Evolutionary conservation across 2,113 vertebrate genomes (phyloP).

Genomic region (Polypterus bichir): DNA sequence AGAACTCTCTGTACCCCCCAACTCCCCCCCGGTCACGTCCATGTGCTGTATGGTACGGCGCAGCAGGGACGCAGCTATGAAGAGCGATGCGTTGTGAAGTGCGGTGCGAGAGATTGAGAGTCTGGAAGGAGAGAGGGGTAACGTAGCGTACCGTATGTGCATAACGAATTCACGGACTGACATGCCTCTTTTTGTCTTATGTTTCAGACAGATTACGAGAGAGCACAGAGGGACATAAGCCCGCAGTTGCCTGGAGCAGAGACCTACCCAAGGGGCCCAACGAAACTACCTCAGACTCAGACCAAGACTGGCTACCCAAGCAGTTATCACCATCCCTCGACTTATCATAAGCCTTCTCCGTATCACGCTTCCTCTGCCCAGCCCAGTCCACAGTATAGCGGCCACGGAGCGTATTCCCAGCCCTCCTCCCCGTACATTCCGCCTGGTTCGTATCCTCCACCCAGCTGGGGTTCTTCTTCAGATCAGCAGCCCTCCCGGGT

Average conservation of each 20-base stretch:
- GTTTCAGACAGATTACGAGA: slow-evolving; percentile 80
- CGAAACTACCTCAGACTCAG: slow-evolving; percentile 92
- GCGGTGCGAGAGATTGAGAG: no score
- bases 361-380: slow-evolving; percentile 73
- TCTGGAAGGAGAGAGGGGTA: no score
- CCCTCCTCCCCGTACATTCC: slow-evolving; percentile 81
- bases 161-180: no score
- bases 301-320: slow-evolving; percentile 72
- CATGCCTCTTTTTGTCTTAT: neutral
- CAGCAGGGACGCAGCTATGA: no score
- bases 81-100: no score
- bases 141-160: no score
- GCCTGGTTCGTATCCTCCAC: slow-evolving; percentile 76
- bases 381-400: slow-evolving; percentile 77
- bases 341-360: slow-evolving; percentile 77
- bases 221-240: slow-evolving; percentile 66
- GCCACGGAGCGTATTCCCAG: slow-evolving; percentile 76
- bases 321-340: slow-evolving; percentile 71
- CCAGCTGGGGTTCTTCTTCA: slow-evolving; percentile 86
- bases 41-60: no score
- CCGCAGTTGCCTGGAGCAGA: slow-evolving; percentile 71
- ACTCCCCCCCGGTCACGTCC: no score
- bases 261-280: slow-evolving; percentile 76
- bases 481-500: slow-evolving; percentile 88
- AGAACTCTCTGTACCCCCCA: no score